Evolutionary conservation across 2,113 vertebrate genomes (phyloP).

Genomic region (Hoplias malabaricus): DNA sequence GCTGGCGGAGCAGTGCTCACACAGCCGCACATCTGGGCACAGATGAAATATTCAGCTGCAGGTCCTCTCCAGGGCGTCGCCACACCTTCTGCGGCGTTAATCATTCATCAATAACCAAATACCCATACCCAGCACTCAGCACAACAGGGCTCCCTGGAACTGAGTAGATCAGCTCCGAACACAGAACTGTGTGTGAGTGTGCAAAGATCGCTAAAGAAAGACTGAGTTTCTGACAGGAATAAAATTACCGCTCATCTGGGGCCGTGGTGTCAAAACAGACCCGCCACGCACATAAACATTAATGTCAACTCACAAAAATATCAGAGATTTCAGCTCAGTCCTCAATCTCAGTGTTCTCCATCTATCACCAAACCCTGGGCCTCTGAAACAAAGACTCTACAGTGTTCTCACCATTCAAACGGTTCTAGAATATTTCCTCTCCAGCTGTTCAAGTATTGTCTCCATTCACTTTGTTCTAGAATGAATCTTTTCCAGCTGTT

Average conservation of each 20-base stretch:
- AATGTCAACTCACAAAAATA: background rate
- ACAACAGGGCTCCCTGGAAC: background rate
- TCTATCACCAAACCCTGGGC: background rate
- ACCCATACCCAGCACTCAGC: background rate
- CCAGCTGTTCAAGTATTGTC: too few species aligned
- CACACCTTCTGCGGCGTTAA: conserved; percentile 41
- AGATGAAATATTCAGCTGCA: conserved; percentile 38
- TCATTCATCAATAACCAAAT: conserved; percentile 34
- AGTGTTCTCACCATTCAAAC: too few species aligned
- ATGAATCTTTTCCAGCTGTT: too few species aligned
- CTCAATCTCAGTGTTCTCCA: background rate
- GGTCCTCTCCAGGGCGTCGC: conserved; percentile 1
- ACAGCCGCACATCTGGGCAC: conserved; percentile 26
- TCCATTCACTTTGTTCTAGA: too few species aligned
- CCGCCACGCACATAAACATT: background rate
- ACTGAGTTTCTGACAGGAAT: background rate
- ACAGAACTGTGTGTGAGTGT: background rate
- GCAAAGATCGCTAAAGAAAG: background rate
- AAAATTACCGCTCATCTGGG: background rate
- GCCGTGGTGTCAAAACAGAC: background rate
- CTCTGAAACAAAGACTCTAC: background rate
- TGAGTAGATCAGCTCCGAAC: background rate
- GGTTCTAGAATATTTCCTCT: too few species aligned
- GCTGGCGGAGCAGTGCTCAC: background rate
- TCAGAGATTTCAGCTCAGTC: background rate